Evolutionary conservation across 1,140 invertebrate species (phyloP).

Genomic region (Trialeurodes vaporariorum): DNA sequence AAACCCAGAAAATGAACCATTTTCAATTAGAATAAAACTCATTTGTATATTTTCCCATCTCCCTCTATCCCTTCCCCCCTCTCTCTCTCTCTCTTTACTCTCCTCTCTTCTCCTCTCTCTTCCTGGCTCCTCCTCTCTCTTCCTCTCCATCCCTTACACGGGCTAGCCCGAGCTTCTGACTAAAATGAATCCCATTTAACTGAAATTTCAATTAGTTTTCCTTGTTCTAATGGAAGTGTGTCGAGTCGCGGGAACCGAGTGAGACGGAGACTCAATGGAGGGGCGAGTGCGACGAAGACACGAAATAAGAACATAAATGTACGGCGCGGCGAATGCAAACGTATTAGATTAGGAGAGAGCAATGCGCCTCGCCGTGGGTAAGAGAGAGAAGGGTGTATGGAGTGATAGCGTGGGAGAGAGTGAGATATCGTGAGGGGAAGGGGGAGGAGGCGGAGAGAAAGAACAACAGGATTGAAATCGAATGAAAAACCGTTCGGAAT

Average conservation of each 20-base stretch:
- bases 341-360: background rate
- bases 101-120: background rate
- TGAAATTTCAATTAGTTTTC: slow-evolving; percentile 1
- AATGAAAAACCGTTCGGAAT: background rate
- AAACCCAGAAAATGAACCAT: background rate
- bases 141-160: too few relatives aligned
- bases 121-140: background rate
- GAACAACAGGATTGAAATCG: background rate
- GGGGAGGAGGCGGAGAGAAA: background rate
- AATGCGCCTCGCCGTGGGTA: background rate
- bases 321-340: background rate
- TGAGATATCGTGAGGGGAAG: background rate
- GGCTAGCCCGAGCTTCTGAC: background rate
- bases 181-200: slow-evolving; percentile 1
- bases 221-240: background rate
- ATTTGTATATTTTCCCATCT: background rate
- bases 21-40: slow-evolving; percentile 1
- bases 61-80: background rate
- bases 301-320: background rate
- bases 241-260: background rate
- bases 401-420: background rate
- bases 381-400: background rate
- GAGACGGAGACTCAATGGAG: too few relatives aligned
- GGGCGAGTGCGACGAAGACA: background rate
- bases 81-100: background rate